Percentiles rank a stretch among this genome's conserved stretches.
These are phyloP conservation scores for Leptodirus hochenwartii DNA, from an alignment of 2,888 invertebrate species.

Conservation along the genomic window DNA sequence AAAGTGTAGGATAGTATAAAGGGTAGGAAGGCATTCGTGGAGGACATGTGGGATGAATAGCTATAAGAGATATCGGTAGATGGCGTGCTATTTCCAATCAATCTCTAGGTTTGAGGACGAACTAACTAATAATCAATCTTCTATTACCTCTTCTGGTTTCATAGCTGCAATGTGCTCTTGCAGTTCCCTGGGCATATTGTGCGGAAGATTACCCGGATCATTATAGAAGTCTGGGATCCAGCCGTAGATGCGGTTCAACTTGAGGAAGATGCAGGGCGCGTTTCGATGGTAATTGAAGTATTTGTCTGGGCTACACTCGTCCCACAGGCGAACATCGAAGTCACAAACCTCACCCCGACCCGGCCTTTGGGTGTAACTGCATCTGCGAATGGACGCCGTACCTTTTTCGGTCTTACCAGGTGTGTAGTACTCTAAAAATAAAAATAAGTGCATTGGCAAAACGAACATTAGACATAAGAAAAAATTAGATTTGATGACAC, in stretches of 20 bases:
- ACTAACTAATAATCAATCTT: neutral
- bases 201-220: conserved; percentile 46
- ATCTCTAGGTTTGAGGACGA: too few species aligned
- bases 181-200: conserved; percentile 53
- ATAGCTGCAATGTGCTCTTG: conserved; percentile 41
- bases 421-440: conserved; percentile 23
- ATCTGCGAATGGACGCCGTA: conserved; percentile 23
- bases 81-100: too few species aligned
- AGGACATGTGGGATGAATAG: too few species aligned
- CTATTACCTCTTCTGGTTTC: conserved; percentile 29
- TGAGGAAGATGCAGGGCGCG: conserved; percentile 85
- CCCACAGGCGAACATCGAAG: conserved; percentile 67
- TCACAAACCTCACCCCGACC: conserved; percentile 58
- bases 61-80: too few species aligned
- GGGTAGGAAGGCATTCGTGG: too few species aligned
- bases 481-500: conserved; percentile 1
- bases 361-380: conserved; percentile 22
- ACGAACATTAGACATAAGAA: neutral
- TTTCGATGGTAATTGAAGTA: conserved; percentile 82
- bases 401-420: conserved; percentile 26
- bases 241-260: conserved; percentile 86
- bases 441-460: neutral
- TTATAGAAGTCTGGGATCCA: conserved; percentile 78
- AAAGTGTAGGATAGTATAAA: too few species aligned
- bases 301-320: conserved; percentile 66